These are phyloP conservation scores for Nephrotoma guestfalica DNA, from an alignment of 2,888 invertebrate genomes.

Conservation along the genomic window DNA sequence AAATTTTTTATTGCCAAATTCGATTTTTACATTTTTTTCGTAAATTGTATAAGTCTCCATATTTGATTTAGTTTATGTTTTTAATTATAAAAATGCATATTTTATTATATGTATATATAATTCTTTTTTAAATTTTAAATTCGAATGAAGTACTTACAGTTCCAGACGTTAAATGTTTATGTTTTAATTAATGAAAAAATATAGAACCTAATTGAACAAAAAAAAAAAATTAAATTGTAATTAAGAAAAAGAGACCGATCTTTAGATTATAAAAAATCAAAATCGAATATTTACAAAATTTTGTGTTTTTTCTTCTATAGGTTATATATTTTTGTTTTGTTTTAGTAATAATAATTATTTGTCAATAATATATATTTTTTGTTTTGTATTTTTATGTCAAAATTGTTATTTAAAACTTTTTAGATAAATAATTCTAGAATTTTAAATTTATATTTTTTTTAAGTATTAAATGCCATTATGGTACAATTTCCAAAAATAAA, in stretches of 20 bases:
- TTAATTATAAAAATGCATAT: background rate
- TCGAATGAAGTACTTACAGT: background rate
- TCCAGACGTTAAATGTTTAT: background rate
- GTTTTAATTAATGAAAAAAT: background rate
- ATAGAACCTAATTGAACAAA: background rate
- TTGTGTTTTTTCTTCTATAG: background rate
- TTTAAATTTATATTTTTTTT: background rate
- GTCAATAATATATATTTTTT: background rate
- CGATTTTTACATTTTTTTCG: background rate
- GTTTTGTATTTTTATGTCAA: background rate
- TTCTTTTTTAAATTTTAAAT: background rate
- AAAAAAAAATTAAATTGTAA: background rate
- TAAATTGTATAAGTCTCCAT: background rate
- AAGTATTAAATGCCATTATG: slow-evolving; percentile 2
- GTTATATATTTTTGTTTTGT: background rate
- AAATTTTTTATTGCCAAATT: background rate
- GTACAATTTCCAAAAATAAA: background rate
- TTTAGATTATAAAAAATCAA: background rate
- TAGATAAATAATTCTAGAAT: background rate
- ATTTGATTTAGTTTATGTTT: background rate
- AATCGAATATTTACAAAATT: background rate
- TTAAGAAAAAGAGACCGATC: slow-evolving; percentile 1
- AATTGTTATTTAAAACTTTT: background rate
- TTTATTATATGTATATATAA: background rate
- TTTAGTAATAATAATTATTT: background rate